Percentiles rank a stretch among this genome's conserved stretches.
These are phyloP conservation scores for Eufriesea mexicana DNA, from an alignment of 1,140 invertebrate species.

Conservation along the genomic window DNA sequence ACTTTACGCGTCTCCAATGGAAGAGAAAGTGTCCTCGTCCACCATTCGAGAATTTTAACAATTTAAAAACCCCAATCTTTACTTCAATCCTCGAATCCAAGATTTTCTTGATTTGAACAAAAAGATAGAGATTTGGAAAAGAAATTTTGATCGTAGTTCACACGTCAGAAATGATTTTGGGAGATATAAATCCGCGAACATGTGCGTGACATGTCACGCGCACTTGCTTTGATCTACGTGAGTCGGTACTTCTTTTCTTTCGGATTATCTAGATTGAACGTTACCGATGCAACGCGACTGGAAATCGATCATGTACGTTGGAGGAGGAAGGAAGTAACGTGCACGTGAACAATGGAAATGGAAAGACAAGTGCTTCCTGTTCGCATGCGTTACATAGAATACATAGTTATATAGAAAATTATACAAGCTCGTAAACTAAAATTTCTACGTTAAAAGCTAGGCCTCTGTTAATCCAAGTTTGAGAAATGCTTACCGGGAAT, in stretches of 20 bases:
- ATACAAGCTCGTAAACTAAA: not conserved
- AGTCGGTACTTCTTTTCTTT: not conserved
- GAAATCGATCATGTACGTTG: conserved; percentile 18
- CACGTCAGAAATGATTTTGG: not conserved
- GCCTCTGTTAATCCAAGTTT: not conserved
- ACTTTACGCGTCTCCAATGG: not conserved
- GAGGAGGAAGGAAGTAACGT: not conserved
- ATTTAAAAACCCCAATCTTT: not conserved
- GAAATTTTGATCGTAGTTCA: too few species aligned
- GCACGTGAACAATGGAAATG: not conserved
- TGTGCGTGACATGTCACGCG: conserved; percentile 21
- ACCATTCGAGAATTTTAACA: not conserved
- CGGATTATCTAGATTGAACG: conserved; percentile 41
- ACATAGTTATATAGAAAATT: not conserved
- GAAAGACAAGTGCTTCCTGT: not conserved
- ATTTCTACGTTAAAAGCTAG: not conserved
- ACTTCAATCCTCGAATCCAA: too few species aligned
- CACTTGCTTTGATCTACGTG: not conserved
- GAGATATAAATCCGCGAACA: conserved; percentile 14
- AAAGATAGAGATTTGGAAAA: too few species aligned
- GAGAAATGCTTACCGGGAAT: conserved; percentile 74
- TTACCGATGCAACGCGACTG: conserved; percentile 48
- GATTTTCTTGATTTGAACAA: too few species aligned
- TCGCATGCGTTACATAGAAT: not conserved
- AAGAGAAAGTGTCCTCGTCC: not conserved